Evolutionary conservation across 2,888 invertebrate species (phyloP).

Genomic region (Aleiodes testaceus): DNA sequence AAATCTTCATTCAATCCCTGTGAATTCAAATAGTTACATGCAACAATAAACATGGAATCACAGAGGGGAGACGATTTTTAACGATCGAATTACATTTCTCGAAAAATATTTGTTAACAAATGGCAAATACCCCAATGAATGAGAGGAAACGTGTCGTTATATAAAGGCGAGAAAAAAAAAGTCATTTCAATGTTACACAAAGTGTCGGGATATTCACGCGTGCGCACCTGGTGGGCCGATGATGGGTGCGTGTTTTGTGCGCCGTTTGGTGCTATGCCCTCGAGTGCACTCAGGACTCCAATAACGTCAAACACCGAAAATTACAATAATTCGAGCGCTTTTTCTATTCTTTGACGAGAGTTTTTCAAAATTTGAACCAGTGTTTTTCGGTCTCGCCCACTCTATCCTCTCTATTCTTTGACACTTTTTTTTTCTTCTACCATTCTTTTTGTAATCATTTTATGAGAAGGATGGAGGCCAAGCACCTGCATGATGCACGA

Average conservation of each 20-base stretch:
- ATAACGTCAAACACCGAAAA: constrained; percentile 28
- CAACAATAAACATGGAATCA: constrained; percentile 20
- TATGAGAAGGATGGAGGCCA: constrained; percentile 7
- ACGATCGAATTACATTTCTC: constrained; percentile 50
- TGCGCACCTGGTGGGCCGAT: constrained; percentile 26
- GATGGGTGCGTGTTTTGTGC: constrained; percentile 40
- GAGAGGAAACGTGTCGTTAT: constrained; percentile 33
- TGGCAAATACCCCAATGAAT: constrained; percentile 38
- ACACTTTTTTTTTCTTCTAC: too few relatives aligned
- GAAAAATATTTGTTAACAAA: constrained; percentile 66
- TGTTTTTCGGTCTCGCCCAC: constrained; percentile 36
- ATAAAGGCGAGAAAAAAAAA: constrained; percentile 27
- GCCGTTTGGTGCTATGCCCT: constrained; percentile 50
- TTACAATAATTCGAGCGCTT: constrained; percentile 27
- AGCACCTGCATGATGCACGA: constrained; percentile 39
- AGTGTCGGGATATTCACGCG: constrained; percentile 52
- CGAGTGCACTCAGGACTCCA: constrained; percentile 29
- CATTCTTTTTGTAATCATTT: too few relatives aligned
- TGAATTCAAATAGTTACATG: constrained; percentile 18
- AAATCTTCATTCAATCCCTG: not conserved
- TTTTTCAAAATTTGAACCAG: constrained; percentile 23
- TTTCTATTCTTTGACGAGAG: constrained; percentile 13
- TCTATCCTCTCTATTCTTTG: constrained; percentile 5
- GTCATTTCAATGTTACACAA: constrained; percentile 45
- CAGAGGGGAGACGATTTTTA: constrained; percentile 45